A percentile compares a stretch with the other conserved stretches of the same genome.
These are phyloP conservation scores for Pao palembangensis DNA, from an alignment of 2,113 vertebrate species.

Conservation along the genomic window DNA sequence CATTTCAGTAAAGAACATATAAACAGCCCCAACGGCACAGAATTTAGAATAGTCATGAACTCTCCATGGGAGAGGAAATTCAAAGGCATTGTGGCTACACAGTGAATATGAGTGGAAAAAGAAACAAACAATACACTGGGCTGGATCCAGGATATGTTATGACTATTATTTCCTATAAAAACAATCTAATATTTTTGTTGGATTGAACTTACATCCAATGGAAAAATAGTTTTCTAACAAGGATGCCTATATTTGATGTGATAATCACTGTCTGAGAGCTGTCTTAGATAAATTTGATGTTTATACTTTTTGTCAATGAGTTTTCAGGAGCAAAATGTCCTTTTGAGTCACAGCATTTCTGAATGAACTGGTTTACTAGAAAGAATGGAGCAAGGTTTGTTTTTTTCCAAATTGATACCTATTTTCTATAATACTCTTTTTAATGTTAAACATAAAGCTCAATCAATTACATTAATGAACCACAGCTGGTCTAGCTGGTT, in stretches of 20 bases:
- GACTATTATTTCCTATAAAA: slow-evolving; percentile 53
- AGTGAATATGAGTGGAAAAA: slow-evolving; percentile 46
- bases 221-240: slow-evolving; percentile 17
- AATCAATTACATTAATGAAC: too few species aligned
- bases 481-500: too few species aligned
- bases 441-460: too few species aligned
- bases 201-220: slow-evolving; percentile 22
- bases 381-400: too few species aligned
- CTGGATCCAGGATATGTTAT: slow-evolving; percentile 44
- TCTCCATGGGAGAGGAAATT: slow-evolving; percentile 40
- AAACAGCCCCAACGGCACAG: background rate
- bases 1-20: background rate
- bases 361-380: too few species aligned
- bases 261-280: background rate
- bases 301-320: background rate
- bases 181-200: slow-evolving; percentile 27
- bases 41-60: slow-evolving; percentile 13
- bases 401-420: too few species aligned
- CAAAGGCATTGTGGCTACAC: slow-evolving; percentile 28
- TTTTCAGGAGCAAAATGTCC: background rate
- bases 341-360: background rate
- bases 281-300: background rate
- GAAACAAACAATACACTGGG: slow-evolving; percentile 48
- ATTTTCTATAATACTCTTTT: too few species aligned
- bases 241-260: slow-evolving; percentile 5